Percentiles rank a stretch among this genome's conserved stretches.
Conservation (phyloP, 2,113 vertebrate species). For the Erythrocercus mccallii region DNA sequence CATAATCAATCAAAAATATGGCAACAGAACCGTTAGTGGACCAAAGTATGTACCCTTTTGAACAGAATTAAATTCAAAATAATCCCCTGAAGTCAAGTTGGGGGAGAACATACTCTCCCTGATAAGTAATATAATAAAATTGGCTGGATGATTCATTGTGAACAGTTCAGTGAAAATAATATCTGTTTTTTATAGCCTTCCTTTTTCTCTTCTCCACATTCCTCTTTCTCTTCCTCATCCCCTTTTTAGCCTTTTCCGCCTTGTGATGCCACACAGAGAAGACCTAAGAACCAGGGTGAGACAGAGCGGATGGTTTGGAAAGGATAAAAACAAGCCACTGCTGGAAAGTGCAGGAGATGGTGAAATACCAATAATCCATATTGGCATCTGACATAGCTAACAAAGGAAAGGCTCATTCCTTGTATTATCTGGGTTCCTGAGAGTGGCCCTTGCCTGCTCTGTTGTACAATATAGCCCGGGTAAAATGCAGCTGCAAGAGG, state of each 20-base stretch:
- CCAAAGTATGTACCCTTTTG: not conserved
- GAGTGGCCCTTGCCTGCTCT: not conserved
- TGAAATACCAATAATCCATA: not conserved
- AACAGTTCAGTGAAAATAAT: not conserved
- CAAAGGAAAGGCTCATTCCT: not conserved
- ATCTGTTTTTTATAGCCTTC: not conserved
- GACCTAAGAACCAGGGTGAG: not conserved
- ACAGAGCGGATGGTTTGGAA: not conserved
- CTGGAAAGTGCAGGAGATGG: not conserved
- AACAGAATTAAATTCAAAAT: not conserved
- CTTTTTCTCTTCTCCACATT: slow-evolving; percentile 14
- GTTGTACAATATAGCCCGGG: not conserved
- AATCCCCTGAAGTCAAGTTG: not conserved
- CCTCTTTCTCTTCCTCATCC: slow-evolving; percentile 33
- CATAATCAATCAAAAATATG: not conserved
- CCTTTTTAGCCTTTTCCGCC: not conserved
- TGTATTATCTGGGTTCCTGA: not conserved
- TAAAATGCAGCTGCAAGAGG: not conserved
- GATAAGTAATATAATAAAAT: not conserved
- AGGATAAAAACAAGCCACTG: not conserved
- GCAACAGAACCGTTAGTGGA: not conserved
- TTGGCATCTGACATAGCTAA: not conserved
- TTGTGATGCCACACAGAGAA: not conserved
- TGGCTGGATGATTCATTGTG: not conserved
- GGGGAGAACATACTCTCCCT: not conserved